Base-by-base conservation (phyloP, 2,113 vertebrate genomes). In the Anhinga rufa region DNA sequence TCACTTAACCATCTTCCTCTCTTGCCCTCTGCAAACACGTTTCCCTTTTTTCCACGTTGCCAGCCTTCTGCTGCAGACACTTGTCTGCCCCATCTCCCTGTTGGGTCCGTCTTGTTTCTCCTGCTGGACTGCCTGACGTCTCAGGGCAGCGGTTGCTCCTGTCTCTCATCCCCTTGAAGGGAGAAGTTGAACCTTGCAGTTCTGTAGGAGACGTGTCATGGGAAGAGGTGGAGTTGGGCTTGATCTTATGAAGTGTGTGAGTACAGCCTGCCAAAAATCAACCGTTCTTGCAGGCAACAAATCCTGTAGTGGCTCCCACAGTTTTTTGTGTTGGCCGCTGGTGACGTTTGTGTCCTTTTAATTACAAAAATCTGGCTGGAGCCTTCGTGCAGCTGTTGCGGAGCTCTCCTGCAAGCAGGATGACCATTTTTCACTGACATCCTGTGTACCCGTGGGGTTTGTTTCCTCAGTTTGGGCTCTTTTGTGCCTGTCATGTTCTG, bases 381-480 rank as follows among this genome's bases (percentile, higher is more conserved):
- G 52, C 36, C 22, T 82, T 87, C 2, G 12, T 82, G 81, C 4
- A 10, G 65, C 92, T 87, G 62, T 91, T 90, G 82, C 16, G 66
- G 46, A 79, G n/a, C 61, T 72, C 40, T 89, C 44, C 86, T 75
- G 86, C 81, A 92, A 83, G 76, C 71, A 83, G 21, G 46, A 83
- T 88, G 88, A 28, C 90, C 40, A 71, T 95, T 95, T 87, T 93
- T 94, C 84, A 77, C 58, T 95, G 86, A 81, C 62, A 81, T 78
- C 51, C 18, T 7, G 0, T 7, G 20, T 80, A 49, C 82, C 49
- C 61, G 19, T 54, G 49, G 57, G 74, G 2, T 75, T 85, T 46
- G 34, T 76, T 93, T 85, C 36, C 51, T 75, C 52, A n/a, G 62
- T 38, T 89, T 77, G 75, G 84, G 44, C 49, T 92, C 83, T 94